Evolutionary conservation across 1,140 invertebrate genomes (phyloP).

Genomic region (Cyclargus thomasi): DNA sequence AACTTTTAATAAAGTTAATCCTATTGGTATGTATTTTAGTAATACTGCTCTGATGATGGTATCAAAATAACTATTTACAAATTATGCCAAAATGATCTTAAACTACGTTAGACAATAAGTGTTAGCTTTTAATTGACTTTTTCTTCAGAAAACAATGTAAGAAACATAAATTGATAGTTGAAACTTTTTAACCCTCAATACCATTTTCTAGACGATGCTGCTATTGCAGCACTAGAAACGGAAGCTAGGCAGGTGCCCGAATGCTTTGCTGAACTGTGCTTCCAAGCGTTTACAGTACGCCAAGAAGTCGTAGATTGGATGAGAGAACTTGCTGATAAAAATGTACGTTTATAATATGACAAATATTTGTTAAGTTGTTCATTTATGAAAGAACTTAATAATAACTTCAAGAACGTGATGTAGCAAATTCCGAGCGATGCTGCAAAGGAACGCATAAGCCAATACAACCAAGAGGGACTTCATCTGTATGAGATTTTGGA

Average conservation of each 20-base stretch:
- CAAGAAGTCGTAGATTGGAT: slow-evolving; percentile 66
- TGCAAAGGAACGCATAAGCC: slow-evolving; percentile 42
- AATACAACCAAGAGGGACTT: slow-evolving; percentile 52
- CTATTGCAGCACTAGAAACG: slow-evolving; percentile 40
- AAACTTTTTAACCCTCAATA: background rate
- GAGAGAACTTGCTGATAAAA: slow-evolving; percentile 44
- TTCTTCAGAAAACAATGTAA: too few species aligned
- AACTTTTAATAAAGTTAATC: slow-evolving; percentile 37
- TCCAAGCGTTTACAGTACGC: slow-evolving; percentile 53
- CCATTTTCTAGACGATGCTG: slow-evolving; percentile 41
- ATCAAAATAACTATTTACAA: too few species aligned
- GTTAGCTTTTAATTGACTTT: too few species aligned
- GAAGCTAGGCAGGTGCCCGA: slow-evolving; percentile 46
- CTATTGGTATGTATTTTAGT: slow-evolving; percentile 39
- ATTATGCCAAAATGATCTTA: too few species aligned
- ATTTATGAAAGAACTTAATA: background rate
- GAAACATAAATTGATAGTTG: too few species aligned
- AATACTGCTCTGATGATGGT: too few species aligned
- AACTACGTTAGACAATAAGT: too few species aligned
- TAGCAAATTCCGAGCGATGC: slow-evolving; percentile 41
- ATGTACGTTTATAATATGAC: slow-evolving; percentile 20
- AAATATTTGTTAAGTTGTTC: background rate
- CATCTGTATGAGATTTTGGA: slow-evolving; percentile 52
- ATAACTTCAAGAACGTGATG: background rate
- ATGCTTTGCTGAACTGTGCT: slow-evolving; percentile 55